Base-by-base conservation (phyloP, 2,888 invertebrate genomes). In the Choristoneura rosaceana region DNA sequence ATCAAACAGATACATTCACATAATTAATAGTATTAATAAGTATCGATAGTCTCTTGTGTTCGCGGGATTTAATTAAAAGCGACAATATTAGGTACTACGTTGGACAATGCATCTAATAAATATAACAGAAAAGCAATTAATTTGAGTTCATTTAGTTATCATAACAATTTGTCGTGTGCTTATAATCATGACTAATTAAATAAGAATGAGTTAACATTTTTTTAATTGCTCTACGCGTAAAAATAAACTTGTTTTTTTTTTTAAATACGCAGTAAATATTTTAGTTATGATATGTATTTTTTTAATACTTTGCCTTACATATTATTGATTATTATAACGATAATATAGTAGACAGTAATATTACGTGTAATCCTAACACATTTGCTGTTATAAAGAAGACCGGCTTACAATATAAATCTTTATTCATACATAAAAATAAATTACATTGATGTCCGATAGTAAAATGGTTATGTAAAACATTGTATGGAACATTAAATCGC, bases 391-490 rank as follows among this genome's bases (percentile, higher is more conserved):
- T n/a, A 50, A 17, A 52, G 25, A 55, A n/a, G n/a, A 59, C 59
- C 34, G 38, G 59, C 8, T 55, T 25, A 4, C 12, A 34, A 17
- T 43, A 43, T 43, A 52, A 41, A 65, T 55, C 52, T 65, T 50
- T 65, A 65, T 55, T 41, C 41, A 10, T 7, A 52, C 41, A 65
- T 65, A 17, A 65, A 17, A 47, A 50, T 47, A 47, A 58, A 43
- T 50, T 45, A n/a, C 33, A 41, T 55, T 15, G 67, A 50, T 58
- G 58, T 33, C 50, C 12, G 43, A 69, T 69, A 43, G 60, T 38
- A 60, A 64, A 67, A 55, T 55, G 55, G 55, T 73, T 69, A 69
- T 43, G 64, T 73, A 73, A 69, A 64, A 58, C 60, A 38, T 50
- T 45, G 17, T 65, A 52, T 65, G 41, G 14, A n/a, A 38, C 47